These are phyloP conservation scores for Manduca sexta DNA, from an alignment of 1,140 invertebrate species.

Conservation along the genomic window DNA sequence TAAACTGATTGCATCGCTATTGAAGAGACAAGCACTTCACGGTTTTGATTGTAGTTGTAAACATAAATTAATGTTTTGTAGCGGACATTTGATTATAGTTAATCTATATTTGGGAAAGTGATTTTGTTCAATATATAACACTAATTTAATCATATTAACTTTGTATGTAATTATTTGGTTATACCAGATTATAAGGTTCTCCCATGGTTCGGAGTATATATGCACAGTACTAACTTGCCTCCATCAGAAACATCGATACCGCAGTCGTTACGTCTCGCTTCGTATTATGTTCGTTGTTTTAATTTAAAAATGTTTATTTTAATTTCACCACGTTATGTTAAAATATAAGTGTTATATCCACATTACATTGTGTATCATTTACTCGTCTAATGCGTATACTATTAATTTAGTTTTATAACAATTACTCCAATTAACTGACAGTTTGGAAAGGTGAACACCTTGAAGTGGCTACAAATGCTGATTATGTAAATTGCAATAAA, in stretches of 20 bases:
- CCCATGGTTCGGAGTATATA: not conserved
- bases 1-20: too few relatives aligned
- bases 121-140: too few relatives aligned
- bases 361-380: constrained; percentile 24
- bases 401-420: too few relatives aligned
- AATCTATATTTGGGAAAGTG: too few relatives aligned
- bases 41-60: too few relatives aligned
- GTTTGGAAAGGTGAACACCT: constrained; percentile 10
- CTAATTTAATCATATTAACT: too few relatives aligned
- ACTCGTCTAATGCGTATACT: too few relatives aligned
- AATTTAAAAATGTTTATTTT: constrained; percentile 71
- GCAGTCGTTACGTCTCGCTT: constrained; percentile 8
- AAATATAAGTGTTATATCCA: constrained; percentile 70
- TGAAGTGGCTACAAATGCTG: not conserved
- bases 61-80: too few relatives aligned
- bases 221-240: not conserved
- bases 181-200: too few relatives aligned
- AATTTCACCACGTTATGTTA: constrained; percentile 66
- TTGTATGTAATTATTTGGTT: too few relatives aligned
- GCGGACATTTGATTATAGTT: too few relatives aligned
- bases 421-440: not conserved
- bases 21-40: too few relatives aligned
- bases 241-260: not conserved
- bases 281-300: constrained; percentile 65
- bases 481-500: not conserved